Base-by-base conservation (phyloP, 1,140 invertebrate species). In the honey bee (Apis mellifera) region DNA sequence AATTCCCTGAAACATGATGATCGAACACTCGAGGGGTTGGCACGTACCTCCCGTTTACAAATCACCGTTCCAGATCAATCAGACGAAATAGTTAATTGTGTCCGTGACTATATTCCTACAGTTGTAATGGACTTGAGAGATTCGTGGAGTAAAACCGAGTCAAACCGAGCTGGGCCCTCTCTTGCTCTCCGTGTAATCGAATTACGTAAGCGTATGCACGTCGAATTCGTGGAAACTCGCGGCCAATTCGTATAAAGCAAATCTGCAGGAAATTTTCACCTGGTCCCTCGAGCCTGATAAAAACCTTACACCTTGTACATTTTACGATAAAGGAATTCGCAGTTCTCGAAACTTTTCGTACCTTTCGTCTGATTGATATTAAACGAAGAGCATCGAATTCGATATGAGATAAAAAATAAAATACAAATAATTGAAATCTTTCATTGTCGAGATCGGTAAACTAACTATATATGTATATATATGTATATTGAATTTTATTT, bases 161-260 rank as follows among this genome's bases (percentile, higher is more conserved):
- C 69, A 87, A 87, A 84, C 82, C 79, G 57, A 75, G 68, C 78
- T 59, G 64, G 57, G 62, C 79, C 66, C 86, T 84, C 76, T 87
- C 85, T 86, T 87, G 78, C 76, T 62, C 55, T 15, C 60, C n/a
- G 78, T 62, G 66, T 87, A 88, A 88, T 88, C 86, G 78, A 88
- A 88, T 88, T 84, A 88, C 74, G 75, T 75, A 78, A 78, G 57
- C 74, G 86, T 87, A 80, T 75, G 62, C 62, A 64, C 62, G 85
- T 84, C 82, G 66, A 87, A 87, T 84, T 87, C 65, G 57, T 77
- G 65, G 74, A 87, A 78, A 84, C 74, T 82, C 74, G 54, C 74
- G 26, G 23, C 32, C 32, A 42, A 42, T 42, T 9, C n/a, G 26
- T 66, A 77, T 64, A 54, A 55, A 72, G 52, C 52, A 57, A 52